Base-by-base conservation (phyloP, 1,140 invertebrate species). In the Latrodectus geometricus region DNA sequence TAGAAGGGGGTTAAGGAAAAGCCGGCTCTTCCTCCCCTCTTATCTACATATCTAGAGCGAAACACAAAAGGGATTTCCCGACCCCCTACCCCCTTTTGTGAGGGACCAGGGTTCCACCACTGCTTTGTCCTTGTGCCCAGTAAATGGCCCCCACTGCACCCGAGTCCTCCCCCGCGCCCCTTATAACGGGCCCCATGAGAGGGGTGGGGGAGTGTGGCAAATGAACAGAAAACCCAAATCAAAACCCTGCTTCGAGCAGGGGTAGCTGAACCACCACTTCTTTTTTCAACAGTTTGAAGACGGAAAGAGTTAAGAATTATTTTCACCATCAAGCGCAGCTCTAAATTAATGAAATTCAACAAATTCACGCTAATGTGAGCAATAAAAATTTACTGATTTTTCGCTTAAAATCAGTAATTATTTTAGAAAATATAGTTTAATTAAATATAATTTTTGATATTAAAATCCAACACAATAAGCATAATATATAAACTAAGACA, bases 121-220 rank as follows among this genome's bases (percentile, higher is more conserved):
- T 61, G 48, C 66, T 79, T 79, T 79, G 77, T 79, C 21, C 54
- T 50, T 21, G 72, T 56, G 77, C 77, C 61, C 77, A 79, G 77
- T 79, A 79, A 78, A 79, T 79, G 77, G 77, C 77, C 61, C 20
- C 72, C 17, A 48, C 69, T 70, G 20, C 35, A 61, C 54, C 54
- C 11, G 17, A 14, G 11, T 48, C 77, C 77, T 48, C 77, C 77
- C 76, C 77, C 77, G 65, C 77, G 23, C 69, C 20, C 20, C 20
- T 48, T 70, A 48, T 61, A 61, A 61, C 35, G 69, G 69, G 69
- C 69, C 69, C 69, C 69, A 20, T 48, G 12, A 21, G 9, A 14
- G 14, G 48, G 77, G 66, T 11, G 48, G 48, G 74, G 20, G 7
- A n/a, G 8, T n/a, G 77, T 14, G 54, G 17, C 17, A 61, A 61